phyloP scores from a whole-genome alignment of 2,797 vertebrate genomes.

The Tenualosa thibaudeaui region DNA sequence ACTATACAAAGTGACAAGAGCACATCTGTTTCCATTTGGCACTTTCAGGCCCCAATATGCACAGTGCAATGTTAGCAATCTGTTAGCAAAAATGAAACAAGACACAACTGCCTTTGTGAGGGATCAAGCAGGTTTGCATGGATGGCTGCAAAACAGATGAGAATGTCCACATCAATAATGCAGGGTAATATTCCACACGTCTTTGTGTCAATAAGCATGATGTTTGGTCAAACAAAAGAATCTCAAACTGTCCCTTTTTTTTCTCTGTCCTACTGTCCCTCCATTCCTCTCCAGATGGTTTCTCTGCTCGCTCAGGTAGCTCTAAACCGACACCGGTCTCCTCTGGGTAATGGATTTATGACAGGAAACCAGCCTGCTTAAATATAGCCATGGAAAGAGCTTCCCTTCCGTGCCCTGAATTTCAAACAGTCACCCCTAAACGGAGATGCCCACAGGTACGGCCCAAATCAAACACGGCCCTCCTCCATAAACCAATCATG shows the following conservation, averaged over 20 bases:
- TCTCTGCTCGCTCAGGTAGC: conserved; percentile 55
- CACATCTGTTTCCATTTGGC: conserved; percentile 7
- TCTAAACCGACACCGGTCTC: conserved; percentile 59
- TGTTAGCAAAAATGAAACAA: conserved; percentile 14
- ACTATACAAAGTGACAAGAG: background rate
- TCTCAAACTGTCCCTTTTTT: background rate
- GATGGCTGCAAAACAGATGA: background rate
- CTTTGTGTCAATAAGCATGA: conserved; percentile 12
- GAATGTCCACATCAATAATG: background rate
- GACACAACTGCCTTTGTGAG: background rate
- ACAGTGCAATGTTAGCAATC: background rate
- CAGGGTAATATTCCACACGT: background rate
- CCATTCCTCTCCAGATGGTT: conserved; percentile 56
- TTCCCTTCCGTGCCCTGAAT: conserved; percentile 52
- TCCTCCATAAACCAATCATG: conserved; percentile 24
- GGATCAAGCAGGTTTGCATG: background rate
- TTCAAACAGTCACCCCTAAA: conserved; percentile 54
- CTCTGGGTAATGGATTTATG: conserved; percentile 63
- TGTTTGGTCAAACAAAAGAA: conserved; percentile 4
- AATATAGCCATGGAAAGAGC: conserved; percentile 60
- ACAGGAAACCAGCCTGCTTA: conserved; percentile 61
- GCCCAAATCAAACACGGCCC: conserved; percentile 32
- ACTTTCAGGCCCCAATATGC: background rate
- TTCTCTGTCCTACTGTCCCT: background rate
- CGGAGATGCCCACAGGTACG: conserved; percentile 39